A percentile compares a stretch with the other conserved stretches of the same genome.
phyloP scores from a whole-genome alignment of 2,797 vertebrate genomes.

The Calcarius lapponicus region DNA sequence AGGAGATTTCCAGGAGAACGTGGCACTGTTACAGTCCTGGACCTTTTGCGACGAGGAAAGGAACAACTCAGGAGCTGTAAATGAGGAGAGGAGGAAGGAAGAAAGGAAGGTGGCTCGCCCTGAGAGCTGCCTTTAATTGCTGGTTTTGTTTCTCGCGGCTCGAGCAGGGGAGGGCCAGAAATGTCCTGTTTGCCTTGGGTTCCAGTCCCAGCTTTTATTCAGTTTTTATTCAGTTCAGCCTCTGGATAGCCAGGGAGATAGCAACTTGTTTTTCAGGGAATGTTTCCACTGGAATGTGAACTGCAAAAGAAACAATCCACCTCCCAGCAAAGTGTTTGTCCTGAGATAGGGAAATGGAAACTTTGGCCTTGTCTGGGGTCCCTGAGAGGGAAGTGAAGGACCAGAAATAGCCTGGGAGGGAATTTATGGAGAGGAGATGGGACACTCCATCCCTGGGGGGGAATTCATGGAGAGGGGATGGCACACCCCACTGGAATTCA shows the following conservation, averaged over 20 bases:
- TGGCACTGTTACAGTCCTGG: constrained; percentile 51
- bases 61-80: constrained; percentile 18
- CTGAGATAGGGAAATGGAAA: background rate
- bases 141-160: background rate
- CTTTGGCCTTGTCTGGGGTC: background rate
- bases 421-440: background rate
- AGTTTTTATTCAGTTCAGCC: background rate
- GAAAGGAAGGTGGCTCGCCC: background rate
- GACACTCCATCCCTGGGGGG: too few relatives aligned
- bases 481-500: too few relatives aligned
- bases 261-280: background rate
- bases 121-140: background rate
- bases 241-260: background rate
- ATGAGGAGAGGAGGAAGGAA: background rate
- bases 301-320: background rate
- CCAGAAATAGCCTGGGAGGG: background rate
- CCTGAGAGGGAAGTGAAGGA: background rate
- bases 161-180: background rate
- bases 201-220: background rate
- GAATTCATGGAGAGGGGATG: too few relatives aligned
- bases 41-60: constrained; percentile 41
- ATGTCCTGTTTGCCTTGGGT: background rate
- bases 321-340: background rate
- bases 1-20: constrained; percentile 60
- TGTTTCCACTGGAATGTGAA: background rate